These are phyloP conservation scores for Ridgeia piscesae DNA, from an alignment of 1,140 invertebrate species.

Conservation along the genomic window DNA sequence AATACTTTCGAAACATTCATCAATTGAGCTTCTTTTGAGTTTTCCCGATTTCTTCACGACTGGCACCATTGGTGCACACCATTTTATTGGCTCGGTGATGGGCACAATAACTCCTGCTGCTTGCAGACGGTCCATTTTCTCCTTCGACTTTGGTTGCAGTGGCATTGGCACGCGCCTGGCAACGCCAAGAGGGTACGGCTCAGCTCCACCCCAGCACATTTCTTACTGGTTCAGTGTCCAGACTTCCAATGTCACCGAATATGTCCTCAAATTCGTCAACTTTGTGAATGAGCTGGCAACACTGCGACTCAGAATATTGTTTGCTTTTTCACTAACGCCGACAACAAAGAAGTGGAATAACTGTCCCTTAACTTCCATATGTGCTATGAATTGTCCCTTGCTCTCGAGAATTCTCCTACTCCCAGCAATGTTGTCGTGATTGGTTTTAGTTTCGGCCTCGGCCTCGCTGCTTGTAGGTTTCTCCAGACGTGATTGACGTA, in stretches of 20 bases:
- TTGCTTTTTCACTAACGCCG: constrained; percentile 14
- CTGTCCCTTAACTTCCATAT: not conserved
- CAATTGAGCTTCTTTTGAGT: constrained; percentile 59
- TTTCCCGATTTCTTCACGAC: constrained; percentile 53
- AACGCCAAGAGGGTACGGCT: constrained; percentile 34
- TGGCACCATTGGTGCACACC: constrained; percentile 38
- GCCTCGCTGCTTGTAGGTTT: not conserved
- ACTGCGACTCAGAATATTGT: constrained; percentile 24
- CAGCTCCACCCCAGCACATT: constrained; percentile 30
- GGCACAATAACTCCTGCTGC: constrained; percentile 36
- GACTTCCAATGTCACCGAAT: not conserved
- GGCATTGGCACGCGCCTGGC: constrained; percentile 44
- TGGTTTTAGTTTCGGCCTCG: constrained; percentile 8
- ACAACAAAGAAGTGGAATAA: constrained; percentile 19
- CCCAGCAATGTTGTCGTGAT: not conserved
- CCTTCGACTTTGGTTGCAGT: constrained; percentile 41
- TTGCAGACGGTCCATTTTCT: constrained; percentile 43
- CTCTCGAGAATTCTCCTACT: not conserved
- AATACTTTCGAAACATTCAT: no score
- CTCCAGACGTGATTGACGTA: not conserved
- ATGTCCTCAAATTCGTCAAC: not conserved
- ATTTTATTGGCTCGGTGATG: constrained; percentile 37
- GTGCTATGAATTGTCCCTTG: not conserved
- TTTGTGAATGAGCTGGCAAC: constrained; percentile 13
- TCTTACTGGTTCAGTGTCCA: constrained; percentile 27